A percentile compares a stretch with the other conserved stretches of the same genome.
phyloP scores from a whole-genome alignment of 2,113 vertebrate genomes.

The Pangasianodon gigas region DNA sequence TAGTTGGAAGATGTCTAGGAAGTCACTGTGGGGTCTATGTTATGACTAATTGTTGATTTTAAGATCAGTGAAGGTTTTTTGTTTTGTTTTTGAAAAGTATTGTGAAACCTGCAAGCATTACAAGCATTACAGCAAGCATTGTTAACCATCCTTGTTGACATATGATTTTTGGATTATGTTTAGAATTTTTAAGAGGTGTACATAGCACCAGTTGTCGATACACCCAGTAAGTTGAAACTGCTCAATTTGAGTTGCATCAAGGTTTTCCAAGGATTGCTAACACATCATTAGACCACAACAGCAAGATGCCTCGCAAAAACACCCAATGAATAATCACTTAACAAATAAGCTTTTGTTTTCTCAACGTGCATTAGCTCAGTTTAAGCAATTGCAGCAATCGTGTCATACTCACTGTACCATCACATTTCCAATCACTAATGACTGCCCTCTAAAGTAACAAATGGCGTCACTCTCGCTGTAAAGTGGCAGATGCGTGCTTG shows the following conservation, averaged over 20 bases:
- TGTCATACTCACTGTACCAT: slow-evolving; percentile 29
- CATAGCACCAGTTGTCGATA: not conserved
- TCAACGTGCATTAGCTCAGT: not conserved
- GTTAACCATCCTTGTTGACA: not conserved
- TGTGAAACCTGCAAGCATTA: not conserved
- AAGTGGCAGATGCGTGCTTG: slow-evolving; percentile 37
- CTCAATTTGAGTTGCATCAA: not conserved
- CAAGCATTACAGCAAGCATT: too few species aligned
- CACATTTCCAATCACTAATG: slow-evolving; percentile 20
- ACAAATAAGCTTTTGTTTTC: slow-evolving; percentile 37
- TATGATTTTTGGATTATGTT: not conserved
- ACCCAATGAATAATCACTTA: not conserved
- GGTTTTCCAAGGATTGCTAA: slow-evolving; percentile 9
- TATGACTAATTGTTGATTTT: not conserved
- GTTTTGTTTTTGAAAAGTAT: not conserved
- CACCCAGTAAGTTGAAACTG: not conserved
- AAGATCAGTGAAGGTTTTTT: not conserved
- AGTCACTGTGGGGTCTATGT: not conserved
- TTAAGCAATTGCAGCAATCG: slow-evolving; percentile 19
- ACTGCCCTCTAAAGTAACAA: not conserved
- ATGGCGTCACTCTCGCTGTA: not conserved
- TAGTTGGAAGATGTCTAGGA: slow-evolving; percentile 1
- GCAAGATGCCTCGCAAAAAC: not conserved
- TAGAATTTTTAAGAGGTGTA: not conserved
- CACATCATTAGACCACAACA: not conserved